Evolutionary conservation across 2,113 vertebrate species (phyloP).

Genomic region (Urocolius indicus): DNA sequence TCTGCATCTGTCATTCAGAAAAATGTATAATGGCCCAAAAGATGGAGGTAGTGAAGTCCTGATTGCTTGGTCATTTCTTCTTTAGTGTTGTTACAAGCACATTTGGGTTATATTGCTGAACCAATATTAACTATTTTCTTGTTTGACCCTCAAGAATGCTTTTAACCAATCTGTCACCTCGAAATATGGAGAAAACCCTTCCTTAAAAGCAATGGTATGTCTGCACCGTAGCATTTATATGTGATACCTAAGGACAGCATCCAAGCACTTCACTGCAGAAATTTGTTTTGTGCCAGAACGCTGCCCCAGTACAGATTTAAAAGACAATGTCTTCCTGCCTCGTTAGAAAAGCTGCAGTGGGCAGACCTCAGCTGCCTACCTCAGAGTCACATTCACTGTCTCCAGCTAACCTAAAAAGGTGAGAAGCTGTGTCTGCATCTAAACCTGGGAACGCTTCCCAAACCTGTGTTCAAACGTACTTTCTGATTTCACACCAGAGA

Average conservation of each 20-base stretch:
- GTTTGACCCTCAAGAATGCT: not conserved
- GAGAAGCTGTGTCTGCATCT: not conserved
- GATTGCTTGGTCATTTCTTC: not conserved
- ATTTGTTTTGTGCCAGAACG: not conserved
- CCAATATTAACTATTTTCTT: not conserved
- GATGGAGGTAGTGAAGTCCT: not conserved
- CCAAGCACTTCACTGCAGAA: not conserved
- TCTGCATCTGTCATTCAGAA: not conserved
- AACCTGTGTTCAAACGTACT: rapidly evolving
- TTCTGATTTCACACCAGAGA: rapidly evolving
- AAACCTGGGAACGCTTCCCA: not conserved
- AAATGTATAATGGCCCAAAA: not conserved
- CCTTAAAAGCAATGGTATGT: not conserved
- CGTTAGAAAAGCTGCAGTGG: not conserved
- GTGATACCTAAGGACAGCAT: not conserved
- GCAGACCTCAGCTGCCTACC: not conserved
- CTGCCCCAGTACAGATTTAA: not conserved
- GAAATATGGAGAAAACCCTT: not conserved
- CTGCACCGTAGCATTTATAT: not conserved
- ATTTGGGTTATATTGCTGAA: not conserved
- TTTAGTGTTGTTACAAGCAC: not conserved
- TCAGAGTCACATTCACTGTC: rapidly evolving
- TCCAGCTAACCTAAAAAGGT: not conserved
- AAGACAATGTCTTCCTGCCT: not conserved
- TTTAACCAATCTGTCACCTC: not conserved